Base-by-base conservation (phyloP, 2,888 invertebrate species). In the Aethes cnicana region DNA sequence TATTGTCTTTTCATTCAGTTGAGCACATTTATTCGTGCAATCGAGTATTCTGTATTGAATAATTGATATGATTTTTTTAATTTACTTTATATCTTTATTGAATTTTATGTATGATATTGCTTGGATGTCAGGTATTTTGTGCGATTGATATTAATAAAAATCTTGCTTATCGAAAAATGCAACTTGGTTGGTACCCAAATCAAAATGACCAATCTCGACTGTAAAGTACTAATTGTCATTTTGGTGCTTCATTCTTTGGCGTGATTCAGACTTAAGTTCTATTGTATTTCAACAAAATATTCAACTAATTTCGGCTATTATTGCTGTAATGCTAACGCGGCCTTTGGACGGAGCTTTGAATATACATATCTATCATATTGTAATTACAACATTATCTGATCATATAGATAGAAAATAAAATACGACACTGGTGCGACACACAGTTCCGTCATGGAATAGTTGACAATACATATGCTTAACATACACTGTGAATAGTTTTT, bases 401-500 rank as follows among this genome's bases (percentile, higher is more conserved):
- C 49, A 54, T 59, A 41, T 55, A 53, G 54, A 56, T 28, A 62
- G 56, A 61, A n/a, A n/a, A 52, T 47, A 58, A 57, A 60, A 55
- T 63, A 73, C 68, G 78, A 79, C 77, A 81, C 81, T 79, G 81
- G 81, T 81, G 84, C 81, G 81, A 81, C 72, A 77, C 77, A 78
- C 73, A 72, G 68, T 64, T 65, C 70, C 73, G 65, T 70, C 62
- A 65, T 64, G 64, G 65, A 61, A 61, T 65, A 64, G 58, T 62
- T 70, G 75, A 77, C 79, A 78, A 80, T 73, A 80, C 79, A 82
- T 82, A 76, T 76, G 76, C 73, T 74, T 74, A 72, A 71, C 66
- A 66, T 65, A 59, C 63, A 74, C 72, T 87, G 89, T 89, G 89
- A 89, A 89, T 89, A 89, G 89, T 89, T 89, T 89, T 89, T 89